phyloP scores from a whole-genome alignment of 2,113 vertebrate genomes.

The Potamarius usumacintae region DNA sequence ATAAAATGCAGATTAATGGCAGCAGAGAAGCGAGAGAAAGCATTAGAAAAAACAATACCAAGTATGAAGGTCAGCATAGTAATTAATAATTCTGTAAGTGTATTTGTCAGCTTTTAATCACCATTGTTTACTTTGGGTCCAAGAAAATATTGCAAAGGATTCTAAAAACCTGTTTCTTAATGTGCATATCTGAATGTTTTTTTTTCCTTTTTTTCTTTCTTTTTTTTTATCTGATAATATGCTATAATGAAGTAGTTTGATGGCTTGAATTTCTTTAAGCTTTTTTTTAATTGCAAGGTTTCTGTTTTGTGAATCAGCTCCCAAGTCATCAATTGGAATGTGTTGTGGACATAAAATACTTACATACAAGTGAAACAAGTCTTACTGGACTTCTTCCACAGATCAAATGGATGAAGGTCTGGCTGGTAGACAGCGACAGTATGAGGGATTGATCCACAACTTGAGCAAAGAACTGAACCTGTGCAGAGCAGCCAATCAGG shows the following conservation, averaged over 20 bases:
- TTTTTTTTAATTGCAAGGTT: not conserved
- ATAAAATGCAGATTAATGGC: not conserved
- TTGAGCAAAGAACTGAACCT: constrained; percentile 86
- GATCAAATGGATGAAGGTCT: constrained; percentile 91
- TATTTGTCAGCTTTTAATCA: not conserved
- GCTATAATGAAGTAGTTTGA: not conserved
- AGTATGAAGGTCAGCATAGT: not conserved
- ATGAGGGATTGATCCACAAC: constrained; percentile 84
- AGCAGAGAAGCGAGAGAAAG: not conserved
- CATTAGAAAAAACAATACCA: not conserved
- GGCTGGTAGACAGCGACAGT: constrained; percentile 86
- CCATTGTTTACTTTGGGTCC: not conserved
- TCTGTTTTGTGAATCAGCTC: not conserved
- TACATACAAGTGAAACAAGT: not conserved
- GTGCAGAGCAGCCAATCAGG: constrained; percentile 82
- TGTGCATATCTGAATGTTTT: not conserved
- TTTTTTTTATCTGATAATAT: not conserved
- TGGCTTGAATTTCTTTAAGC: not conserved
- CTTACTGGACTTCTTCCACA: constrained; percentile 52
- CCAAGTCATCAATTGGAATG: not conserved
- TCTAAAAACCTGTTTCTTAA: not conserved
- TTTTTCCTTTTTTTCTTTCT: not conserved
- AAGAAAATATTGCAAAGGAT: not conserved
- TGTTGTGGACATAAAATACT: not conserved
- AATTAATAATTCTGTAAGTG: not conserved